Evolutionary conservation across 2,888 invertebrate species (phyloP).

Genomic region (Hedychridium roseum): DNA sequence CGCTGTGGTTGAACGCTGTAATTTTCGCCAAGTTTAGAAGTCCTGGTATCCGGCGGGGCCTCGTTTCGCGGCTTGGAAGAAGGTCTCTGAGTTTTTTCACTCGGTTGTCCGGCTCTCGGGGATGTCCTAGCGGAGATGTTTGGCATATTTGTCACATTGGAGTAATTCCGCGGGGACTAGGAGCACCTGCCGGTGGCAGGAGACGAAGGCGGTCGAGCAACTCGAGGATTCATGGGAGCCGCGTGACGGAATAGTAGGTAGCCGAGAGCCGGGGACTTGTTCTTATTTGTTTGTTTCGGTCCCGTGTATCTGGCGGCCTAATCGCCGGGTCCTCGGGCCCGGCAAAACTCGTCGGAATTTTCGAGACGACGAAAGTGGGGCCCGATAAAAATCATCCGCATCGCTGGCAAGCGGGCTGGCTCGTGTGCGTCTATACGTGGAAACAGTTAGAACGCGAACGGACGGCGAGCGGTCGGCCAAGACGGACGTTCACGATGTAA

Average conservation of each 20-base stretch:
- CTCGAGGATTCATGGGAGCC: slow-evolving; percentile 32
- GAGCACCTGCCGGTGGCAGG: slow-evolving; percentile 51
- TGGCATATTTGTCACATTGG: slow-evolving; percentile 60
- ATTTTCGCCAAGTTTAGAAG: too few relatives aligned
- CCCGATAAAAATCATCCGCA: slow-evolving; percentile 48
- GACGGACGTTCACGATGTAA: slow-evolving; percentile 29
- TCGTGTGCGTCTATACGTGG: slow-evolving; percentile 14
- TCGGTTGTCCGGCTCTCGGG: too few relatives aligned
- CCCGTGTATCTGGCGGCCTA: slow-evolving; percentile 54
- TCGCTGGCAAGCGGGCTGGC: background rate
- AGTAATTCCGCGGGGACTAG: slow-evolving; percentile 55
- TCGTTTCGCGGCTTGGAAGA: too few relatives aligned
- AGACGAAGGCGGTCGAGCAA: slow-evolving; percentile 24
- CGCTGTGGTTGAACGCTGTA: too few relatives aligned
- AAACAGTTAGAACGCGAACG: slow-evolving; percentile 37
- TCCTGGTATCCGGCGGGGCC: too few relatives aligned
- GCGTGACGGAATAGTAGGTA: slow-evolving; percentile 38
- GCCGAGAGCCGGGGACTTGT: slow-evolving; percentile 30
- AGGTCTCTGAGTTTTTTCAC: too few relatives aligned
- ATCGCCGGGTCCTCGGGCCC: slow-evolving; percentile 50
- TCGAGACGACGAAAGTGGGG: slow-evolving; percentile 48
- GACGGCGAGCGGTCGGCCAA: slow-evolving; percentile 18
- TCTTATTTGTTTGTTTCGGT: slow-evolving; percentile 57
- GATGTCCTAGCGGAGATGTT: slow-evolving; percentile 42
- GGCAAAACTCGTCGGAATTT: slow-evolving; percentile 55